Conservation (phyloP, 2,113 vertebrate species). For the Genyomyrus donnyi region DNA sequence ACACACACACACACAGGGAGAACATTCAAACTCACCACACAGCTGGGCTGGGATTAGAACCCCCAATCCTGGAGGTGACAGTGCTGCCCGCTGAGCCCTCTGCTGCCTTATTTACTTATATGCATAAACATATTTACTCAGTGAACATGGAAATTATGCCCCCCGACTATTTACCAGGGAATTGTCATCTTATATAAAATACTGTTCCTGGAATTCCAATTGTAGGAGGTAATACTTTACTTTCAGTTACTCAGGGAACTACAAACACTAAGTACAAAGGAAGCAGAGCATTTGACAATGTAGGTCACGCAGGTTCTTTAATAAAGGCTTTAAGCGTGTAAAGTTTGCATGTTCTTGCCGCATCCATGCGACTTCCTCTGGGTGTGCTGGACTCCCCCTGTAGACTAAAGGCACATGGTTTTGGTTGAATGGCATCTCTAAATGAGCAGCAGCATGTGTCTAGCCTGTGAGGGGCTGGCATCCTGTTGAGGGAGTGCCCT, state of each 20-base stretch:
- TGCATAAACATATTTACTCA: neutral
- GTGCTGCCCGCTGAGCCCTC: neutral
- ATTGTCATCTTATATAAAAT: neutral
- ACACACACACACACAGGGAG: neutral
- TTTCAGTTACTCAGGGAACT: neutral
- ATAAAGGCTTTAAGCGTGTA: neutral
- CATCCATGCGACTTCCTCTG: neutral
- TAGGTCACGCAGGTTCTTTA: neutral
- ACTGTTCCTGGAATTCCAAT: neutral
- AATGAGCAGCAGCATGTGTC: neutral
- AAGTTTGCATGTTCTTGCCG: neutral
- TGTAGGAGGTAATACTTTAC: neutral
- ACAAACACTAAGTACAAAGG: neutral
- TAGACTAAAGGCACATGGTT: neutral
- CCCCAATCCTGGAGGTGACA: neutral
- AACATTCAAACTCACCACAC: neutral
- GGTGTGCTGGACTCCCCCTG: neutral
- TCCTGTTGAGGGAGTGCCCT: neutral
- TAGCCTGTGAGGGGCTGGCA: neutral
- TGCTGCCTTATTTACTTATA: neutral
- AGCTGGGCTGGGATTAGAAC: neutral
- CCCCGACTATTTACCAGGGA: neutral
- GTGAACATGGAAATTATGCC: neutral
- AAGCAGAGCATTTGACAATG: neutral
- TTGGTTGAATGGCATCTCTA: neutral